These are phyloP conservation scores for Tenodera sinensis DNA, from an alignment of 2,888 invertebrate genomes.

Conservation along the genomic window DNA sequence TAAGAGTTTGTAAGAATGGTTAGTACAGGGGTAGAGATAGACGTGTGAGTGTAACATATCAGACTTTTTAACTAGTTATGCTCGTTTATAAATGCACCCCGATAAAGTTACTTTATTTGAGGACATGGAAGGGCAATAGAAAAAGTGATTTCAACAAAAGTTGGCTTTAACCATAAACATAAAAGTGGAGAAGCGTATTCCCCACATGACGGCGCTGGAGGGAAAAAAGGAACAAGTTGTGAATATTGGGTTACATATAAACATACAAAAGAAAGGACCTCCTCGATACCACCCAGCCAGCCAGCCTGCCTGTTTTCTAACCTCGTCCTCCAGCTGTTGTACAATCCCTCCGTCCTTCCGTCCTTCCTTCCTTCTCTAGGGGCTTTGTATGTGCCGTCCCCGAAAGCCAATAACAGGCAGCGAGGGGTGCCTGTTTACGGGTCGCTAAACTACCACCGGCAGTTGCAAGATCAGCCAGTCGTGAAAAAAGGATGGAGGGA, in stretches of 20 bases:
- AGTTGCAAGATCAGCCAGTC: constrained; percentile 28
- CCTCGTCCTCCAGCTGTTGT: constrained; percentile 12
- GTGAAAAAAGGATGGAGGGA: constrained; percentile 25
- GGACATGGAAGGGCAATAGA: too few relatives aligned
- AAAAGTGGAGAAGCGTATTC: too few relatives aligned
- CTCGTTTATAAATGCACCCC: too few relatives aligned
- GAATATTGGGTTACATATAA: constrained; percentile 26
- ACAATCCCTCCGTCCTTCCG: too few relatives aligned
- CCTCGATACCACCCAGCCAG: neutral
- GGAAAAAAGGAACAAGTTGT: neutral
- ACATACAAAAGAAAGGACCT: constrained; percentile 20
- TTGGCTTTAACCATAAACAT: too few relatives aligned
- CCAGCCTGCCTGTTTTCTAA: constrained; percentile 14
- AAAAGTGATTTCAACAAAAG: too few relatives aligned
- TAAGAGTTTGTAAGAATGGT: too few relatives aligned
- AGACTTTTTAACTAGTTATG: too few relatives aligned
- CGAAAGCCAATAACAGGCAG: constrained; percentile 31
- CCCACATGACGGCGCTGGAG: neutral
- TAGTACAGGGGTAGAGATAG: too few relatives aligned
- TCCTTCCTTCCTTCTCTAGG: constrained; percentile 14
- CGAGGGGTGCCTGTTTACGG: constrained; percentile 24
- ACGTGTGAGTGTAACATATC: too few relatives aligned
- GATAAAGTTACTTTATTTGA: too few relatives aligned
- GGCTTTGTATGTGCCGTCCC: constrained; percentile 16
- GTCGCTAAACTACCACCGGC: constrained; percentile 27